Percentiles rank a stretch among this genome's conserved stretches.
Evolutionary conservation across 2,797 vertebrate genomes (phyloP).

Genomic region (Acipenser ruthenus): DNA sequence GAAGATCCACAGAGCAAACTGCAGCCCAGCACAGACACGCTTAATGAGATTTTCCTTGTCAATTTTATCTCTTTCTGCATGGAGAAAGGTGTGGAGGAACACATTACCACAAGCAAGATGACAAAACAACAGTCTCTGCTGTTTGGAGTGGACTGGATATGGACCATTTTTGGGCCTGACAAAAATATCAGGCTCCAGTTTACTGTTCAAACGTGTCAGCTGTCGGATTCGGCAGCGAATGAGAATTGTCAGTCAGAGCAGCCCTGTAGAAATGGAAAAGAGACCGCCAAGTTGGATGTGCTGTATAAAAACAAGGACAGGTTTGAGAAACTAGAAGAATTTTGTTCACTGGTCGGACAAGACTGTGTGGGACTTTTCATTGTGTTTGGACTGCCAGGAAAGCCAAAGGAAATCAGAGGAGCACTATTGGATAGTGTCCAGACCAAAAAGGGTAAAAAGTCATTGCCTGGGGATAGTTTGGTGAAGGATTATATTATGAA

Average conservation of each 20-base stretch:
- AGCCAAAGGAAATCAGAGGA: conserved; percentile 39
- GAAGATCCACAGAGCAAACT: conserved; percentile 41
- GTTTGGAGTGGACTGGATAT: conserved; percentile 41
- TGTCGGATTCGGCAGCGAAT: conserved; percentile 4
- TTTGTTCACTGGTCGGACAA: conserved; percentile 40
- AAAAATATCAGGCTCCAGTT: conserved; percentile 38
- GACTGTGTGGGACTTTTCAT: conserved; percentile 45
- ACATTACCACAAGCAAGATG: conserved; percentile 39
- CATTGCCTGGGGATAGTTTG: neutral
- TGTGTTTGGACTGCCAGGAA: conserved; percentile 35
- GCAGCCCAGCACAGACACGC: conserved; percentile 21
- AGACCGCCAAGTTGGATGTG: neutral
- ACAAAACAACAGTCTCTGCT: conserved; percentile 42
- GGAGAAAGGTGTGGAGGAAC: conserved; percentile 30
- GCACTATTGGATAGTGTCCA: conserved; percentile 39
- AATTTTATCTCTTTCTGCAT: conserved; percentile 43
- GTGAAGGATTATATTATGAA: conserved; percentile 33
- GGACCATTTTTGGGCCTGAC: conserved; percentile 35
- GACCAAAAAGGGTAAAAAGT: conserved; percentile 18
- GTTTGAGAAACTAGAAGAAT: conserved; percentile 39
- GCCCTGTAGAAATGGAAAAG: neutral
- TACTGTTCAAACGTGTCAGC: conserved; percentile 31
- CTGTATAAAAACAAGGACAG: conserved; percentile 22
- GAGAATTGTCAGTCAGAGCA: neutral
- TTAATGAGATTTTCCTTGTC: conserved; percentile 44